phyloP scores from a whole-genome alignment of 2,113 vertebrate genomes.

The Labrus mixtus region DNA sequence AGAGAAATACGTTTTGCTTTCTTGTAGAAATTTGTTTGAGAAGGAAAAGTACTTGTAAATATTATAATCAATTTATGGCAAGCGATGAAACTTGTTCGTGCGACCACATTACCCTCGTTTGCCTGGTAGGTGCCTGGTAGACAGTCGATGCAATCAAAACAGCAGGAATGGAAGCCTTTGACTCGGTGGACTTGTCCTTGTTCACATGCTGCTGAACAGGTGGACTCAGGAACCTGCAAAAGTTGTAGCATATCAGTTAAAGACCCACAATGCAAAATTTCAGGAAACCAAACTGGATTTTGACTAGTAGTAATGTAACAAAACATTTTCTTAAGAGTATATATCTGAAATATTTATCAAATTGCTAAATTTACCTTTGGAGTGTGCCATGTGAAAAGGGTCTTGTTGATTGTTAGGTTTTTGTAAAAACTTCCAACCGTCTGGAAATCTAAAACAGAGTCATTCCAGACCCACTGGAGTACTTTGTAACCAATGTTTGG shows the following conservation, averaged over 20 bases:
- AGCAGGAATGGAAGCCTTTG: conserved; percentile 87
- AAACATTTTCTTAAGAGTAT: neutral
- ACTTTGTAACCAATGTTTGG: conserved; percentile 83
- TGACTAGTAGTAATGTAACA: neutral
- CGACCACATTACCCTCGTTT: conserved; percentile 61
- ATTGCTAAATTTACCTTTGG: conserved; percentile 53
- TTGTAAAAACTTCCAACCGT: conserved; percentile 80
- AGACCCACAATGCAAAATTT: neutral
- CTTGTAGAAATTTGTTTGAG: no score
- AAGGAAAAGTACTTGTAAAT: no score
- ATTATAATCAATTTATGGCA: no score
- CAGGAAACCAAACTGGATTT: neutral
- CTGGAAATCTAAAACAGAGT: conserved; percentile 3
- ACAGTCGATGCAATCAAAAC: conserved; percentile 92
- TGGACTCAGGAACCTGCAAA: conserved; percentile 86
- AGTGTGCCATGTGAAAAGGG: conserved; percentile 86
- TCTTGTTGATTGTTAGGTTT: conserved; percentile 69
- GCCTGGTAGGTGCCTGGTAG: conserved; percentile 86
- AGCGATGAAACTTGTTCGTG: no score
- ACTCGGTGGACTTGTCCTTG: conserved; percentile 83
- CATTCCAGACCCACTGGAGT: conserved; percentile 86
- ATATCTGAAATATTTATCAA: neutral
- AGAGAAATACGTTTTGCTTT: no score
- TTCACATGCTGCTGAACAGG: conserved; percentile 84
- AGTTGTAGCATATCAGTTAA: neutral